Base-by-base conservation (phyloP, 2,113 vertebrate species). In the Australoheros scitulus region DNA sequence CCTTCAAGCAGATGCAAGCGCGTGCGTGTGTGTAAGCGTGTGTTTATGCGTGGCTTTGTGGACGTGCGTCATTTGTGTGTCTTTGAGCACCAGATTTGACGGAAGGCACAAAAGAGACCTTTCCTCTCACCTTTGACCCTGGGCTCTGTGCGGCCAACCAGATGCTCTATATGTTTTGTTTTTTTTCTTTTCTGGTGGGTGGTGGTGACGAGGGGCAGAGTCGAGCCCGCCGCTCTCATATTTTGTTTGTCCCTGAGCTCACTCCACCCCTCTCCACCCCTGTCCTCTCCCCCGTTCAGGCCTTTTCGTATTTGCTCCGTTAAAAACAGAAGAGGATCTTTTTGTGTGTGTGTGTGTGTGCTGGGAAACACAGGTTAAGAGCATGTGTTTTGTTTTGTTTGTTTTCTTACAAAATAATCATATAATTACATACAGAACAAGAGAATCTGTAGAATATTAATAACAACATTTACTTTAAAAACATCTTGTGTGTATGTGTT, bases 381-480 rank as follows among this genome's bases (percentile, higher is more conserved):
- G 90, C 93, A 92, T 72, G 87, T 92, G 93, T 95, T 92, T 93
- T 82, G 83, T 82, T 90, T 83, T 86, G 76, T 83, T 80, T 89
- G 65, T 47, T 93, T 92, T 94, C 92, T 93, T 95, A 95, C 92
- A 95, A 96, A 96, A 95, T 93, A 93, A 94, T 94, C 90, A 92
- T 94, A 92, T 95, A 87, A 91, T 95, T 90, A 95, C 93, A 93
- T 94, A 93, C 92, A 94, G 94, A 96, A 93, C 94, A 95, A 94
- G 91, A 95, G 88, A 91, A 95, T 94, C 93, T 92, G 92, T 90
- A 94, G 93, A 92, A 94, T 96, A 95, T 93, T 93, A 94, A 95
- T 93, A 95, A 94, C 92, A 95, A 95, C 93, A 93, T 92, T 92
- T 94, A 95, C 86, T 94, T 95, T 90, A 94, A 95, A 95, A 95